Evolutionary conservation across 2,797 vertebrate species (phyloP).

Genomic region (Sciurus carolinensis): DNA sequence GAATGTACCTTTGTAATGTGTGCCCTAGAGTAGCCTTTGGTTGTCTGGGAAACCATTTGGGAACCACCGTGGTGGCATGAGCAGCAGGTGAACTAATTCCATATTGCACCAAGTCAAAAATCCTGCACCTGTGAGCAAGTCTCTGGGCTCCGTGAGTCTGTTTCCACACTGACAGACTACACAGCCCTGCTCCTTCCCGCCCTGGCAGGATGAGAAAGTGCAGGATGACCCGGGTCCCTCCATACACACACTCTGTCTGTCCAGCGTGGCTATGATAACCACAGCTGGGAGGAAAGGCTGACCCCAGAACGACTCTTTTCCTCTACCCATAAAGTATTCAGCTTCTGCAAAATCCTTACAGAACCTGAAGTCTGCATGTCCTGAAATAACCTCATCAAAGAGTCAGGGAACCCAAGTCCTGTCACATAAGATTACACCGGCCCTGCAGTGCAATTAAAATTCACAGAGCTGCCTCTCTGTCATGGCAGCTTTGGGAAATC

Average conservation of each 20-base stretch:
- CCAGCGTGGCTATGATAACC: background rate
- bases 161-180: background rate
- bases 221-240: background rate
- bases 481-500: background rate
- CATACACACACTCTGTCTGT: fast-evolving
- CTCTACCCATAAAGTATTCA: background rate
- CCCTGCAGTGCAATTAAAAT: background rate
- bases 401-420: background rate
- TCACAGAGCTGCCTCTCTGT: background rate
- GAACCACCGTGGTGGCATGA: background rate
- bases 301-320: background rate
- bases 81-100: background rate
- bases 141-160: background rate
- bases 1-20: background rate
- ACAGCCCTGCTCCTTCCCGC: background rate
- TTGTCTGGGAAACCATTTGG: background rate
- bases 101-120: background rate
- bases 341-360: background rate
- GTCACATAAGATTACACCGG: background rate
- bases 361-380: background rate
- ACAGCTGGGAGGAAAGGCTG: background rate
- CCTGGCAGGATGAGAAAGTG: background rate
- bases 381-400: background rate
- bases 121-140: background rate
- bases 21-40: background rate